Evolutionary conservation across 2,888 invertebrate genomes (phyloP).

Genomic region (Caenorhabditis macrosperma): DNA sequence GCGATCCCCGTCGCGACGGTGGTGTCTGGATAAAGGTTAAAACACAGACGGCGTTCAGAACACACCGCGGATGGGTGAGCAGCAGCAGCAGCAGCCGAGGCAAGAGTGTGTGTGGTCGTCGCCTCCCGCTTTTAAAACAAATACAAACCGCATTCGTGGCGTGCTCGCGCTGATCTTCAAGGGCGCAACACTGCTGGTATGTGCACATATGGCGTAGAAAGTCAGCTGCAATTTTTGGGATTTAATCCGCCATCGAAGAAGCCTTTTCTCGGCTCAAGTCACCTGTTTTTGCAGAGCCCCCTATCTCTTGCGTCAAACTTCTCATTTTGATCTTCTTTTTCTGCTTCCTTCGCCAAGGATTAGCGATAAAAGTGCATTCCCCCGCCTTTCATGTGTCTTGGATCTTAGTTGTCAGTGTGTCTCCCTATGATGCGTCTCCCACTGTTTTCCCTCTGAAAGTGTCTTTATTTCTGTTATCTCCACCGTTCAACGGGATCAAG

Average conservation of each 20-base stretch:
- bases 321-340: constrained; percentile 36
- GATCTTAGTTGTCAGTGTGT: neutral
- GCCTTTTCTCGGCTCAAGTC: constrained; percentile 29
- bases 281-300: constrained; percentile 30
- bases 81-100: no score
- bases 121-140: constrained; percentile 49
- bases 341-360: constrained; percentile 8
- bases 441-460: neutral
- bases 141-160: constrained; percentile 55
- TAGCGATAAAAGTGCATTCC: constrained; percentile 39
- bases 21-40: constrained; percentile 32
- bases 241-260: constrained; percentile 28
- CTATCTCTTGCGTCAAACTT: constrained; percentile 30
- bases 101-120: constrained; percentile 34
- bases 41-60: constrained; percentile 50
- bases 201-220: constrained; percentile 37
- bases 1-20: constrained; percentile 10
- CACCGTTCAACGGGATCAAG: neutral
- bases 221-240: constrained; percentile 24
- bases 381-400: constrained; percentile 6
- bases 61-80: constrained; percentile 36
- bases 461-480: constrained; percentile 1
- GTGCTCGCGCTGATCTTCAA: constrained; percentile 57
- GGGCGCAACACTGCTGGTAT: constrained; percentile 13
- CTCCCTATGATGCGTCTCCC: neutral